These are phyloP conservation scores for Xiphophorus couchianus DNA, from an alignment of 2,113 vertebrate genomes.

Conservation along the genomic window DNA sequence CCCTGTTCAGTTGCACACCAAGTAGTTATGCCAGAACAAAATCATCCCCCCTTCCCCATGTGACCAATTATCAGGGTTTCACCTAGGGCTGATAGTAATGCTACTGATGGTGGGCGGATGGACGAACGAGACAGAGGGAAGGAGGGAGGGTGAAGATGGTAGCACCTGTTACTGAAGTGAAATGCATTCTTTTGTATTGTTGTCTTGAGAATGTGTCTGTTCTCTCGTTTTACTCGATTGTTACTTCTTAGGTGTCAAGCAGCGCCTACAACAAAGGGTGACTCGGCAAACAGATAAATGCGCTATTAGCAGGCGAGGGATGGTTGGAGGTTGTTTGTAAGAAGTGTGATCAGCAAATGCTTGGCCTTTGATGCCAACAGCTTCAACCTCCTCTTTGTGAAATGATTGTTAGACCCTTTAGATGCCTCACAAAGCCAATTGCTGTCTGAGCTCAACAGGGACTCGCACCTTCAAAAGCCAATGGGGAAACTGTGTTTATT, in stretches of 20 bases:
- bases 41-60: conserved; percentile 74
- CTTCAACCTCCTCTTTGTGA: conserved; percentile 60
- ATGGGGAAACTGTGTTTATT: conserved; percentile 56
- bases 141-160: conserved; percentile 6
- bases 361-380: conserved; percentile 45
- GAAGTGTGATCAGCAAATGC: conserved; percentile 31
- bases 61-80: conserved; percentile 85
- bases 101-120: conserved; percentile 49
- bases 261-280: conserved; percentile 2
- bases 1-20: conserved; percentile 66
- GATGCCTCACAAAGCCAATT: conserved; percentile 54
- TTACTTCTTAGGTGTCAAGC: not conserved
- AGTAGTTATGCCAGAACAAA: conserved; percentile 69
- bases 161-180: conserved; percentile 46
- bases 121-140: conserved; percentile 9
- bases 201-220: not conserved
- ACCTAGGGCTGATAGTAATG: conserved; percentile 68
- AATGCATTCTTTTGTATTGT: not conserved
- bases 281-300: conserved; percentile 26
- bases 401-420: conserved; percentile 37
- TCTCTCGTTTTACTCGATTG: not conserved
- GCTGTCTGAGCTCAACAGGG: conserved; percentile 54
- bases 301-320: not conserved
- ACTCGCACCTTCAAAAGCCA: conserved; percentile 59
- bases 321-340: conserved; percentile 34